Percentiles rank a stretch among this genome's conserved stretches.
phyloP scores from a whole-genome alignment of 2,797 vertebrate genomes.

The Chromis chromis region DNA sequence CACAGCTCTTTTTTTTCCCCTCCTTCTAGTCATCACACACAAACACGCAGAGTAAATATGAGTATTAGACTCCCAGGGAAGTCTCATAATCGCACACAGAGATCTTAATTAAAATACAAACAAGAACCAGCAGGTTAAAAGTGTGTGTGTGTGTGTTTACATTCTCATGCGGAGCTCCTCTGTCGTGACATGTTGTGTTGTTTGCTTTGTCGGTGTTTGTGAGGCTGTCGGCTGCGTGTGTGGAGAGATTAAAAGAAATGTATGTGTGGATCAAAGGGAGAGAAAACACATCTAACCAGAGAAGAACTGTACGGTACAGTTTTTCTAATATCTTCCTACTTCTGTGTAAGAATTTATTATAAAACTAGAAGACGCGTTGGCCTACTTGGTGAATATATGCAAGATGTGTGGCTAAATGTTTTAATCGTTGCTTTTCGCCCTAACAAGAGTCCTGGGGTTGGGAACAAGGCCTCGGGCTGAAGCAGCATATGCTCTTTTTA shows the following conservation, averaged over 20 bases:
- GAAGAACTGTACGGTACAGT: too few species aligned
- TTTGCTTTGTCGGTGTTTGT: conserved; percentile 49
- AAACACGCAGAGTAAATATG: conserved; percentile 44
- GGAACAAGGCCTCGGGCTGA: conserved; percentile 36
- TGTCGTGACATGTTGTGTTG: conserved; percentile 48
- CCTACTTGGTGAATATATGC: conserved; percentile 7
- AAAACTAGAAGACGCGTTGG: background rate
- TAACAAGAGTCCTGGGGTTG: background rate
- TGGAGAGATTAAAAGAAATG: conserved; percentile 9
- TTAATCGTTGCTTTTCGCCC: conserved; percentile 22
- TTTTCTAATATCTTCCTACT: too few species aligned
- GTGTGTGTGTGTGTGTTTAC: conserved; percentile 9
- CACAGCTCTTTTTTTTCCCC: conserved; percentile 1
- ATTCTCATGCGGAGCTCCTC: conserved; percentile 15
- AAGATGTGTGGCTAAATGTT: conserved; percentile 17
- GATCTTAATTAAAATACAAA: conserved; percentile 65
- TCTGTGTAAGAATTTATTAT: background rate
- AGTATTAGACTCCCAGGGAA: conserved; percentile 40
- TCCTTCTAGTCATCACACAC: conserved; percentile 2
- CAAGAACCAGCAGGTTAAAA: conserved; percentile 61
- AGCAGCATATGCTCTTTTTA: conserved; percentile 68
- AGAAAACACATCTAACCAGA: conserved; percentile 11
- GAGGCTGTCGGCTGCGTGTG: conserved; percentile 5
- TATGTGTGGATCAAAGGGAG: conserved; percentile 22
- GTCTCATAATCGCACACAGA: conserved; percentile 53